Base-by-base conservation (phyloP, 2,113 vertebrate genomes). In the Heterochromis multidens region DNA sequence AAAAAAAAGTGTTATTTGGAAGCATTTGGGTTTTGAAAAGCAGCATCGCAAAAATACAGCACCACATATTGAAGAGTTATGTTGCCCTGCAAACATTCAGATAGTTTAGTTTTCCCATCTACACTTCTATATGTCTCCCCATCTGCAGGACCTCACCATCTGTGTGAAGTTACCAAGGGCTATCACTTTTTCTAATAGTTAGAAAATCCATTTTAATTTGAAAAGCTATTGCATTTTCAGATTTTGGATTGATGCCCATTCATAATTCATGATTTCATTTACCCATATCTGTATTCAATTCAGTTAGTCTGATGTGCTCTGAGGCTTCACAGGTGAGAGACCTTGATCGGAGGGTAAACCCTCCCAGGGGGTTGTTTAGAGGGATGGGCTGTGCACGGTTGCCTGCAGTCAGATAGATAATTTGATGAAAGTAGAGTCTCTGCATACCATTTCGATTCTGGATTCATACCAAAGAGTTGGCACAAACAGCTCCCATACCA, bases 231-330 rank as follows among this genome's bases (percentile, higher is more conserved):
- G 92, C 87, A 63, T 87, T 94, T 82, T 82, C 88, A 89, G 67
- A 43, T 93, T 91, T 91, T 78, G 92, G 87, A 94, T 94, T 93
- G 94, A 87, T 88, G 80, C 88, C 89, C 89, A 95, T 96, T 94
- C 86, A 96, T 95, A 94, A 95, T 96, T 93, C 89, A 96, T 94
- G 91, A 88, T 94, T 74, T 94, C 93, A 95, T 94, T 95, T 95
- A 91, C 70, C 91, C 81, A 82, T 91, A 91, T 88, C 58, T 90
- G 79, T 88, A 86, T 93, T 93, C 85, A 85, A 79, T 93, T 94
- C 92, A 90, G 90, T 61, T 79, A 23, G 88, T 74, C 65, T 87
- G 81, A 84, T 89, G 91, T 90, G 89, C 87, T 87, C 2, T 6
- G 70, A 52, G 61, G 79, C 81, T 83, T 82, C 85, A 86, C 84